Evolutionary conservation across 37 sponge, comb jelly and placozoan genomes (phyloP), one percentile per base, ranked within the genome.

Genomic region (Hexactinellida sp.): DNA sequence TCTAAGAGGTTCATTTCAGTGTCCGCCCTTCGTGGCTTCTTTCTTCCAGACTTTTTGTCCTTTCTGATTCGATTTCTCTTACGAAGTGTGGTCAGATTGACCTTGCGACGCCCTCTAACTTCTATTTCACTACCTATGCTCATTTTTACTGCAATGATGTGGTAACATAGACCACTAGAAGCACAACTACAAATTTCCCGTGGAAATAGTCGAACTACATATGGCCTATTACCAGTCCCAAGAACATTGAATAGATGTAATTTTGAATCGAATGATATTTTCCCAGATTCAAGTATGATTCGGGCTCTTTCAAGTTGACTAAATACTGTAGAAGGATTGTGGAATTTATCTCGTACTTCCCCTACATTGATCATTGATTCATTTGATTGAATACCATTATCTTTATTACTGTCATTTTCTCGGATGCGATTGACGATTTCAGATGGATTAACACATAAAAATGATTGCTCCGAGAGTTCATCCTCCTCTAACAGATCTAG

Each of bases 21-120:
- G 47, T 41, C 47, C 13, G 47, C 47, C 13, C 13, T 41, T 13
- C 47, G 5, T 41, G 90, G 90, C 34, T 82, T 47, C 38, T 89
- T 89, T 35, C 87, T 38, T 0, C 90, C 90, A 38, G 82, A 55
- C 51, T 83, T 89, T 54, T 89, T 89, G 0, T 84, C 86, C 16
- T n/a, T 36, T 41, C 63, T 83, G 7, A 37, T 24, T 37, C 87
- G 38, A 38, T 55, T 86, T 36, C 86, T 89, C 47, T 41, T 41
- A 41, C 47, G 47, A 41, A 10, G 47, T 41, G 47, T 41, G 47
- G 47, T 41, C 47, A 41, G 47, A 41, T 41, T 41, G 47, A 41
- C 47, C 47, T 41, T 41, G 47, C 47, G 47, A 41, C 10, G 38
- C 24, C 25, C 37, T 25, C 39, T 37, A 21, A 38, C 82, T 71